Conservation (phyloP, 2,888 invertebrate species). For the Drosophila antonietae region DNA sequence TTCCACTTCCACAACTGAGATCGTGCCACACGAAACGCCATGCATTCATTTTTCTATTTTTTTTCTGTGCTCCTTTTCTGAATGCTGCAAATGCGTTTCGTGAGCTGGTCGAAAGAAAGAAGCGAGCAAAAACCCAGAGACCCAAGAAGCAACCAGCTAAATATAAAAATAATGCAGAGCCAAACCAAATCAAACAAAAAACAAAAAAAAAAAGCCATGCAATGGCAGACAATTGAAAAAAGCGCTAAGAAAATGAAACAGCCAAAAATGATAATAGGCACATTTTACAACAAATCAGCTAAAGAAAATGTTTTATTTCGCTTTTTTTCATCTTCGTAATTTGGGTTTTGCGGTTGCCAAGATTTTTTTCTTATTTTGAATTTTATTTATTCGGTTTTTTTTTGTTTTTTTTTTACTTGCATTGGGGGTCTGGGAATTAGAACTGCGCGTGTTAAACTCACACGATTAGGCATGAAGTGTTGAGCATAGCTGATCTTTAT, state of each 20-base stretch:
- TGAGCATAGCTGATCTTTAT: slow-evolving; percentile 25
- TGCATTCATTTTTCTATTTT: slow-evolving; percentile 45
- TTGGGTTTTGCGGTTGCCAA: slow-evolving; percentile 48
- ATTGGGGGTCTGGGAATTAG: slow-evolving; percentile 49
- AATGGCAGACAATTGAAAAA: slow-evolving; percentile 59
- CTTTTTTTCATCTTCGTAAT: slow-evolving; percentile 17
- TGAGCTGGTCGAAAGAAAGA: slow-evolving; percentile 40
- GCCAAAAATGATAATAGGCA: slow-evolving; percentile 51
- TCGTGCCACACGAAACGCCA: slow-evolving; percentile 71
- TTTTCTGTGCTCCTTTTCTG: neutral
- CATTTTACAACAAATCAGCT: slow-evolving; percentile 62
- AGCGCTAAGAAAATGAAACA: slow-evolving; percentile 48
- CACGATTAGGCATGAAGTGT: slow-evolving; percentile 46
- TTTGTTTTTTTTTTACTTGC: neutral
- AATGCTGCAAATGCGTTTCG: slow-evolving; percentile 38
- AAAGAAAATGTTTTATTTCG: slow-evolving; percentile 42
- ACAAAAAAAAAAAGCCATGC: slow-evolving; percentile 34
- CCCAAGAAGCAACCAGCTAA: slow-evolving; percentile 66
- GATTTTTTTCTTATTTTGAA: slow-evolving; percentile 4
- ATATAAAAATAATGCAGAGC: slow-evolving; percentile 72
- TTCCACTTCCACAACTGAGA: slow-evolving; percentile 54
- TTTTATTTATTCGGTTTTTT: slow-evolving; percentile 1
- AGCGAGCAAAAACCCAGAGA: slow-evolving; percentile 33
- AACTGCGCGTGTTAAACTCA: slow-evolving; percentile 50
- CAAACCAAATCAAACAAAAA: slow-evolving; percentile 35